phyloP scores from a whole-genome alignment of 2,888 invertebrate species.

The Teleogryllus oceanicus region DNA sequence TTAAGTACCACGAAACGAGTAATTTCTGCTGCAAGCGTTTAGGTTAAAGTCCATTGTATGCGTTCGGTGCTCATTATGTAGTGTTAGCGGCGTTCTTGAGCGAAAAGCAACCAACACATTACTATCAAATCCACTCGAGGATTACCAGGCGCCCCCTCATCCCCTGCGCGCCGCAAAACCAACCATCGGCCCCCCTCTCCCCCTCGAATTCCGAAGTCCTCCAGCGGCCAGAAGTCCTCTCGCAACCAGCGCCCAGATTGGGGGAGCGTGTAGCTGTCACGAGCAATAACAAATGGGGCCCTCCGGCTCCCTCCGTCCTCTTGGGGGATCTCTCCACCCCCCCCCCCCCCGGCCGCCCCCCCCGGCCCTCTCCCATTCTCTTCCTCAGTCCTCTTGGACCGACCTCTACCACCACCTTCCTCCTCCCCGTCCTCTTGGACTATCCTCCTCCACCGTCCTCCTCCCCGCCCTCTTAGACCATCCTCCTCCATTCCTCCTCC shows the following conservation, averaged over 20 bases:
- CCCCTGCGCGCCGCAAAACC: too few species aligned
- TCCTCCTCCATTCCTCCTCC: not conserved
- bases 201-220: not conserved
- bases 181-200: not conserved
- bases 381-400: not conserved
- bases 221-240: not conserved
- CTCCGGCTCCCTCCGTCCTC: not conserved
- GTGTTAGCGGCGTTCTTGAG: too few species aligned
- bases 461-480: not conserved
- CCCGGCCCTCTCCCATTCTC: not conserved
- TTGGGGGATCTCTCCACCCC: not conserved
- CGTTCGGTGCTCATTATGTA: too few species aligned
- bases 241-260: not conserved
- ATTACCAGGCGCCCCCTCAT: too few species aligned
- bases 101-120: too few species aligned
- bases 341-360: not conserved
- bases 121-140: too few species aligned
- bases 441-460: not conserved
- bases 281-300: slow-evolving; percentile 9
- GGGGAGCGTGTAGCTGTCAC: slow-evolving; percentile 1
- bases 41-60: too few species aligned
- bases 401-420: not conserved
- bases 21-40: too few species aligned
- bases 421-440: not conserved
- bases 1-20: too few species aligned